Percentiles rank a stretch among this genome's conserved stretches.
Conservation (phyloP, 2,888 invertebrate genomes). For the Aricia artaxerxes region DNA sequence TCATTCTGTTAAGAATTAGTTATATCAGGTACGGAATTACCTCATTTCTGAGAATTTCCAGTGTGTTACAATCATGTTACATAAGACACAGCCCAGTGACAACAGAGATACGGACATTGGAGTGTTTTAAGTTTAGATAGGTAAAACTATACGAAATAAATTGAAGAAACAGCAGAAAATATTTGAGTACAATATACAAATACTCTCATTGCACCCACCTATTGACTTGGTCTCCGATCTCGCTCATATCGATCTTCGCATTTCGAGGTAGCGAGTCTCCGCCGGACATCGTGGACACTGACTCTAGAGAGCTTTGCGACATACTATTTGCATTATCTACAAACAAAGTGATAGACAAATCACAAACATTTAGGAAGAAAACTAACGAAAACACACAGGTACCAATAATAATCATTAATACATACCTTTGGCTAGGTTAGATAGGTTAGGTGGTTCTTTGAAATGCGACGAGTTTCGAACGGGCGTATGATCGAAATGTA, state of each 20-base stretch:
- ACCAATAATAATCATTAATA: conserved; percentile 28
- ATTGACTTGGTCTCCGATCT: conserved; percentile 76
- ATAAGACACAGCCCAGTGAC: too few species aligned
- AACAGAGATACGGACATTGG: too few species aligned
- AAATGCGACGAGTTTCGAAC: conserved; percentile 86
- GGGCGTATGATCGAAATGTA: conserved; percentile 87
- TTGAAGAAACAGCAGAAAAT: too few species aligned
- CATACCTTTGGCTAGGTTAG: conserved; percentile 67
- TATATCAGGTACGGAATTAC: too few species aligned
- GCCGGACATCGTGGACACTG: conserved; percentile 86
- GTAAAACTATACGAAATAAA: too few species aligned
- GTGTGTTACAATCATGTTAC: too few species aligned
- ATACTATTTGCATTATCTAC: conserved; percentile 85
- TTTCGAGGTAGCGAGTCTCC: conserved; percentile 75
- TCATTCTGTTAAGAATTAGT: too few species aligned
- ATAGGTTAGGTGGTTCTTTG: conserved; percentile 83
- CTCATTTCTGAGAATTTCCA: too few species aligned
- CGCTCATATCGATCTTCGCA: conserved; percentile 65
- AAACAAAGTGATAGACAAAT: conserved; percentile 48
- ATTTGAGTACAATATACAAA: too few species aligned
- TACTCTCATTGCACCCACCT: conserved; percentile 53
- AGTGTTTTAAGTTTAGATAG: too few species aligned
- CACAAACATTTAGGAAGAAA: conserved; percentile 33
- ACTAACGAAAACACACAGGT: conserved; percentile 1
- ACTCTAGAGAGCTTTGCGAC: conserved; percentile 89